phyloP scores from a whole-genome alignment of 2,888 invertebrate species.

The Bibio marci region DNA sequence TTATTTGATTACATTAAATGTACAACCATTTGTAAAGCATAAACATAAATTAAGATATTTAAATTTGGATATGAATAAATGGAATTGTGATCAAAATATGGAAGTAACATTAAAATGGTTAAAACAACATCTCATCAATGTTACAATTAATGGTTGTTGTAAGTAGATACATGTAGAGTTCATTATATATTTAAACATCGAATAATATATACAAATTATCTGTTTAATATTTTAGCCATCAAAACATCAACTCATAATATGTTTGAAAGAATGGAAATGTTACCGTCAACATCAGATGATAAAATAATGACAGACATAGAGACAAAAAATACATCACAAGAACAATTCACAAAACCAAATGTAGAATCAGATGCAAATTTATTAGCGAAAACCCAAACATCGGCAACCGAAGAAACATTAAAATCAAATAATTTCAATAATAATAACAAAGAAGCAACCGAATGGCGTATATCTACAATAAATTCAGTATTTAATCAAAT shows the following conservation, averaged over 20 bases:
- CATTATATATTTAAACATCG: not conserved
- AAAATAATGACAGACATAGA: not conserved
- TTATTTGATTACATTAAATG: conserved; percentile 35
- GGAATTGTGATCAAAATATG: conserved; percentile 34
- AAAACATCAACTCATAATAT: conserved; percentile 7
- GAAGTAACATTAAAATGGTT: conserved; percentile 16
- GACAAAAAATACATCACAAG: not conserved
- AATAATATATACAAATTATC: not conserved
- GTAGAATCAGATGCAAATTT: conserved; percentile 6
- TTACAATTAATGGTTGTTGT: conserved; percentile 16
- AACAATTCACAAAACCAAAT: not conserved
- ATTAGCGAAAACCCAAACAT: conserved; percentile 4
- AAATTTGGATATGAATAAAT: conserved; percentile 37
- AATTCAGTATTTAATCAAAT: not conserved
- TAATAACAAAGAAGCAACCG: too few species aligned
- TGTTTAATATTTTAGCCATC: not conserved
- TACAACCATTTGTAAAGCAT: conserved; percentile 32
- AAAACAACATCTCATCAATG: conserved; percentile 14
- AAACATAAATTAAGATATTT: conserved; percentile 31
- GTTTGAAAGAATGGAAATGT: conserved; percentile 19
- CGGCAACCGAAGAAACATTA: not conserved
- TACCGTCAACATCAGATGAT: not conserved
- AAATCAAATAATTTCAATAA: not conserved
- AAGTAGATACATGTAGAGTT: not conserved
- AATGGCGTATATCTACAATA: too few species aligned